Percentiles rank a stretch among this genome's conserved stretches.
phyloP scores from a whole-genome alignment of 2,888 invertebrate genomes.

The Polymixis flavicincta region DNA sequence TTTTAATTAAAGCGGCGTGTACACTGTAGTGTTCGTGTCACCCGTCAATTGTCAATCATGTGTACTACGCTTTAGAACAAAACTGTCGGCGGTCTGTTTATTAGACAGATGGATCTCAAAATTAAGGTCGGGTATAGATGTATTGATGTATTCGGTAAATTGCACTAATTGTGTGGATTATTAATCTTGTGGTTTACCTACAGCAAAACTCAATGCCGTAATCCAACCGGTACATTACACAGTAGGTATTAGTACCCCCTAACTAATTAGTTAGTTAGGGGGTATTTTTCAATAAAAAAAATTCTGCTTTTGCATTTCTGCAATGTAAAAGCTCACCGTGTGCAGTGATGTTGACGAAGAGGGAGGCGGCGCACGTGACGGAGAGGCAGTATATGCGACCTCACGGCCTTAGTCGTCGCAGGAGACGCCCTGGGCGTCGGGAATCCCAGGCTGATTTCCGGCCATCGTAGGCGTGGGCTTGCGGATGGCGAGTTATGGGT shows the following conservation, averaged over 20 bases:
- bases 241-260: not conserved
- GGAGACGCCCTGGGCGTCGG: no score
- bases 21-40: constrained; percentile 34
- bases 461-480: no score
- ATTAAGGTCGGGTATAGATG: constrained; percentile 37
- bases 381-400: no score
- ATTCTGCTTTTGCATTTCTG: no score
- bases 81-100: constrained; percentile 51
- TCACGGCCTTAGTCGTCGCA: no score
- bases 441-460: no score
- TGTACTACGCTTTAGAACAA: constrained; percentile 45
- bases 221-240: not conserved
- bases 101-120: constrained; percentile 50
- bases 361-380: no score
- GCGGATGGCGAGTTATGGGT: no score
- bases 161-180: constrained; percentile 18
- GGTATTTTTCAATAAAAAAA: no score
- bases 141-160: constrained; percentile 30
- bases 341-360: no score
- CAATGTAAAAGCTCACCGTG: no score
- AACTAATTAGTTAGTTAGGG: not conserved
- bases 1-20: constrained; percentile 54
- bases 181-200: constrained; percentile 21
- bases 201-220: not conserved
- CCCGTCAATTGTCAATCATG: constrained; percentile 60